Evolutionary conservation across 2,888 invertebrate genomes (phyloP).

Genomic region (Platypus cylindrus): DNA sequence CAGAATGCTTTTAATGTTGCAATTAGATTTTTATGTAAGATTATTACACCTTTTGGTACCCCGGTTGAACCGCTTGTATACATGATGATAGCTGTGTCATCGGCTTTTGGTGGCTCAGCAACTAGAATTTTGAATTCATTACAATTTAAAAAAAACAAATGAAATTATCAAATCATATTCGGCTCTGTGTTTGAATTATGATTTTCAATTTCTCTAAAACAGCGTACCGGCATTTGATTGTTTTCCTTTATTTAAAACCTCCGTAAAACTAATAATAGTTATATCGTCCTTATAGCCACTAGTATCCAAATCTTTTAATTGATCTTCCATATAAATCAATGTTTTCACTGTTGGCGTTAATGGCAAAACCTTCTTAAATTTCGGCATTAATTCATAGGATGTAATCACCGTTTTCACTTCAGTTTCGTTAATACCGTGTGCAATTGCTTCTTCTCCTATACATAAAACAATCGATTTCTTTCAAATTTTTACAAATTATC

Average conservation of each 20-base stretch:
- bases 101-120: conserved; percentile 43
- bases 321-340: conserved; percentile 80
- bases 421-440: conserved; percentile 94
- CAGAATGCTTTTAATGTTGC: conserved; percentile 70
- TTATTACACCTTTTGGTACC: conserved; percentile 79
- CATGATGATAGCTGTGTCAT: conserved; percentile 93
- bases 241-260: conserved; percentile 45
- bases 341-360: conserved; percentile 65
- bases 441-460: conserved; percentile 78
- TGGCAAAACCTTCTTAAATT: conserved; percentile 67
- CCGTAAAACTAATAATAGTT: conserved; percentile 59
- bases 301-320: conserved; percentile 57
- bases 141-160: background rate
- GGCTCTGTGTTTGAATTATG: too few relatives aligned
- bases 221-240: conserved; percentile 39
- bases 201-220: too few relatives aligned
- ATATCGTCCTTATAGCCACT: conserved; percentile 62
- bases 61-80: conserved; percentile 98
- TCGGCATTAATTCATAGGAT: conserved; percentile 80
- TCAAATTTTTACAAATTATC: background rate
- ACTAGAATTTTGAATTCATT: too few relatives aligned
- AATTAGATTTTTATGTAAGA: conserved; percentile 72
- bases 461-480: conserved; percentile 3
- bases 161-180: background rate
- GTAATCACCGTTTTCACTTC: conserved; percentile 90